Evolutionary conservation across 2,113 vertebrate species (phyloP), one percentile per base, ranked within the genome.

Genomic region (Lucifuga dentata): DNA sequence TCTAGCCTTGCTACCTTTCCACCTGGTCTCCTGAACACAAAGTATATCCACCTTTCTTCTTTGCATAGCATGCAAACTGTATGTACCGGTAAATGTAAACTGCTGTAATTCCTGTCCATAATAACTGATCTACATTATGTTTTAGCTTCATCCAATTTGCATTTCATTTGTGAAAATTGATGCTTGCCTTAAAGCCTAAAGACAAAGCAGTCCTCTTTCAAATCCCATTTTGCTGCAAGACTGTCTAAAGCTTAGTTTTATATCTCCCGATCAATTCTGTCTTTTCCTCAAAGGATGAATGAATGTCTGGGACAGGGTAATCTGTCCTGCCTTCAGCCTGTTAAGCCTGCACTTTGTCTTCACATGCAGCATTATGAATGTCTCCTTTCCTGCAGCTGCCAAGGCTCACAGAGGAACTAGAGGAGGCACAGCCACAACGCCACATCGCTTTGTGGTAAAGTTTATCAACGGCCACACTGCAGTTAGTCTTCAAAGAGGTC

Each of bases 261-360:
- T 76, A 84, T 68, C 78, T 71, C 35, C 35, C 38, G 29, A 82
- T 86, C 76, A 85, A 78, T 81, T 65, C 60, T 78, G 67, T 70
- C 68, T 78, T 76, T 73, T 75, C 62, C 80, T 82, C 65, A 65
- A 68, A 84, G 73, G 60, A 73, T 73, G 65, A 80, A 82, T 80
- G 81, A 57, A 40, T 35, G 83, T 86, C 70, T 60, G 16, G 36
- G 63, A 33, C 12, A 0, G 62, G 39, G 70, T 73, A 75, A 84
- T 83, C 70, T 68, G 59, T 78, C 78, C 78, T 66, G 73, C 72
- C 72, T 75, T 68, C 78, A 84, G 67, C 66, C 78, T 40, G 56
- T 60, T 76, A 66, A 83, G 70, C 63, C 67, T 61, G 73, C 55
- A 67, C 73, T 86, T 84, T 84, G 73, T 86, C 78, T 78, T 73